Conservation (phyloP, 2,113 vertebrate species). For the Cavia porcellus region DNA sequence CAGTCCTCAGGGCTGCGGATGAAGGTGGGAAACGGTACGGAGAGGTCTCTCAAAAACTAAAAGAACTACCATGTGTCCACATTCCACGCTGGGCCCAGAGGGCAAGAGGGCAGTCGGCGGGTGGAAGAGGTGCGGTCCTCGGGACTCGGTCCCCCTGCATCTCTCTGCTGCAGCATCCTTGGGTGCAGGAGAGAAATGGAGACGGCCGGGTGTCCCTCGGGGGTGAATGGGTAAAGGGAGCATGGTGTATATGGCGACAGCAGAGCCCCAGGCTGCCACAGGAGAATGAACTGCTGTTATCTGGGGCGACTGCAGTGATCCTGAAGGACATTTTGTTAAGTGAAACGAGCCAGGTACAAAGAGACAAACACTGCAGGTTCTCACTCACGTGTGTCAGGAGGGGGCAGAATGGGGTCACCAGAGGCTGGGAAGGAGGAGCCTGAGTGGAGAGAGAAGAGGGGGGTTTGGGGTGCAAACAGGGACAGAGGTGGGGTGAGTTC, state of each 20-base stretch:
- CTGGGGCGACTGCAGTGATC: too few species aligned
- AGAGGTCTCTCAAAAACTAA: background rate
- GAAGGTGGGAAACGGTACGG: too few species aligned
- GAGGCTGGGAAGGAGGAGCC: background rate
- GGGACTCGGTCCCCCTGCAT: background rate
- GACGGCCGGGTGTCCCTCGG: background rate
- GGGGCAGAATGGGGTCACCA: background rate
- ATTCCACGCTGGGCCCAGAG: fast-evolving
- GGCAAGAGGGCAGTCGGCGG: too few species aligned
- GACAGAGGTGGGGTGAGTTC: background rate
- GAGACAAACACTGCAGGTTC: background rate
- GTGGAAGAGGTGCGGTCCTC: background rate
- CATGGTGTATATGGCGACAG: fast-evolving
- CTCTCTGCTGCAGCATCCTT: fast-evolving
- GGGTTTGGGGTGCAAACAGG: background rate
- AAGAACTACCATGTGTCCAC: background rate
- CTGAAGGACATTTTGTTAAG: background rate
- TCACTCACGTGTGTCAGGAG: background rate
- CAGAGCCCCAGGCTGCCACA: background rate
- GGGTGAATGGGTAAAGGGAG: background rate
- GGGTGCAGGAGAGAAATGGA: background rate
- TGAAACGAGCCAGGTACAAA: background rate
- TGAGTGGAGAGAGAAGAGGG: background rate
- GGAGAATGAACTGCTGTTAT: background rate
- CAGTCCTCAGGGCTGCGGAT: background rate